Evolutionary conservation across 64 coral and sea anemone genomes (phyloP), one percentile per base, ranked within the genome.

Genomic region (Actinia tenebrosa): DNA sequence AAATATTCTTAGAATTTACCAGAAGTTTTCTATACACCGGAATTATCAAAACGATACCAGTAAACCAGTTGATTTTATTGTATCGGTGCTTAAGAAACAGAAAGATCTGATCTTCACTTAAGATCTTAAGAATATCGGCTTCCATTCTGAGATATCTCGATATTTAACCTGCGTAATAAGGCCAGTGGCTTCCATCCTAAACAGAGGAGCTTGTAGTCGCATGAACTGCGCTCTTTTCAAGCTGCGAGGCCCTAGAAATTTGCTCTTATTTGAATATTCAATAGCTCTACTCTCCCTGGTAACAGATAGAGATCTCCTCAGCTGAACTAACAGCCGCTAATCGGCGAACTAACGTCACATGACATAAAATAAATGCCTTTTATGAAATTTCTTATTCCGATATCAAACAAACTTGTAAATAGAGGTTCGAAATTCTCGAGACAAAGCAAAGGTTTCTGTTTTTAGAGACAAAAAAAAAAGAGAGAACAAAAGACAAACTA

Each of bases 271-370:
- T 81, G 79, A 81, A 81, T 81, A 81, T 81, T 45, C 79, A 81
- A 81, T 53, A 53, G 79, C 18, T 81, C 22, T 3, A 53, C 23
- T 44, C 79, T 50, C 44, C 79, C 79, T 50, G 50, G 79, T 44
- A 81, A 81, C 79, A 18, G 79, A 81, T 81, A 81, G 79, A 22
- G 79, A 81, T 81, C 79, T 45, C 79, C 5, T 81, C 79, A 81
- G 43, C 79, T 81, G 79, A 81, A 53, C 44, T 50, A 81, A 81
- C 79, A 81, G 79, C 44, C 79, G 79, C 44, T 50, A 81, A 81
- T 81, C 79, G 79, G 50, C 42, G 44, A 81, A 45, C 43, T 81
- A 81, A 81, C 50, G 79, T 81, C 79, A 81, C 13, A 50, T 81
- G 43, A 81, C 79, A 50, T 3, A 81, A 53, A 81, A 50, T 81